Evolutionary conservation across 2,888 invertebrate genomes (phyloP).

Genomic region (Eutolmus rufibarbis): DNA sequence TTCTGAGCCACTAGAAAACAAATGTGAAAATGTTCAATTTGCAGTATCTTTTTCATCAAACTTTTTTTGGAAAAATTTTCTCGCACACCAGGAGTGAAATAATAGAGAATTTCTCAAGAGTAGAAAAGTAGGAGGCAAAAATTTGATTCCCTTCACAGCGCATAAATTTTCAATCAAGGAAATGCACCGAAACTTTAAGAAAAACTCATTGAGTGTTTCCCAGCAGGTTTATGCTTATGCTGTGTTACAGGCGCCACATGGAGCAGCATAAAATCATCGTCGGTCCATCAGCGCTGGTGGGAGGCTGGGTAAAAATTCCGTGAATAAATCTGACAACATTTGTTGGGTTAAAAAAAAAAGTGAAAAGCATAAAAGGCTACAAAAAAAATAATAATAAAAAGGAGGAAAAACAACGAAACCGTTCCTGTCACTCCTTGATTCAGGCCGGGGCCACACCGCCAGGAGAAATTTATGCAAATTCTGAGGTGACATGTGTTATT

Average conservation of each 20-base stretch:
- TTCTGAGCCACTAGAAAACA: neutral
- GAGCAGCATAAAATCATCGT: neutral
- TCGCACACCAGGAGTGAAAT: neutral
- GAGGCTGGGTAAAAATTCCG: neutral
- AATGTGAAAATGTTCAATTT: neutral
- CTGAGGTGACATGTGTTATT: conserved; percentile 37
- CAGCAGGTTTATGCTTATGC: neutral
- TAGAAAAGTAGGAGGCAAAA: neutral
- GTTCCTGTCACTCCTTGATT: neutral
- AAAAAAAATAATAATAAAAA: neutral
- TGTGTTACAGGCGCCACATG: neutral
- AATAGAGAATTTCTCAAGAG: neutral
- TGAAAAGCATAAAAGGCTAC: neutral
- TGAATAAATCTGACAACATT: neutral
- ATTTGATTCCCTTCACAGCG: neutral
- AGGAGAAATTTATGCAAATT: conserved; percentile 34
- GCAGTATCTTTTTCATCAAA: neutral
- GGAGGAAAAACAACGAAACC: neutral
- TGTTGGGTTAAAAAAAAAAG: neutral
- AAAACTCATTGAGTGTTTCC: neutral
- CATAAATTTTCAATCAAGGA: neutral
- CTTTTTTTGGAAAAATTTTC: neutral
- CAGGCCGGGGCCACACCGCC: neutral
- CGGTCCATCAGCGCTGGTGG: neutral
- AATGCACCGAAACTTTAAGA: neutral